Conservation (phyloP, 2,888 invertebrate species). For the Rhagonycha lutea region DNA sequence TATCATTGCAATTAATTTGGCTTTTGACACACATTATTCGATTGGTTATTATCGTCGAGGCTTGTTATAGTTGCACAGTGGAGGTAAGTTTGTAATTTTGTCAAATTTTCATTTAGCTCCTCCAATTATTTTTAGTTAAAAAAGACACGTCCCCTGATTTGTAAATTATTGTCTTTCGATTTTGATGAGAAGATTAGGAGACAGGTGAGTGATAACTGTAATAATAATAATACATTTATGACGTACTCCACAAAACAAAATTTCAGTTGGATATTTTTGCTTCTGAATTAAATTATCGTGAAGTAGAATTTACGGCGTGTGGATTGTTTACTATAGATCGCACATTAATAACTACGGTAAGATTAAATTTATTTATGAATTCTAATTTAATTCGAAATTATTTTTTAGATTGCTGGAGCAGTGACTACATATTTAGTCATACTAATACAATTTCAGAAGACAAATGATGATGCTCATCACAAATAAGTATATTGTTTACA, state of each 20-base stretch:
- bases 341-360: slow-evolving; percentile 60
- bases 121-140: slow-evolving; percentile 39
- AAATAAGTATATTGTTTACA: neutral
- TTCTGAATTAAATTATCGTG: slow-evolving; percentile 50
- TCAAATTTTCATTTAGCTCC: neutral
- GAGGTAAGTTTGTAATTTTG: slow-evolving; percentile 50
- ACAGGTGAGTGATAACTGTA: slow-evolving; percentile 3
- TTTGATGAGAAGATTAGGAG: slow-evolving; percentile 8
- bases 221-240: neutral
- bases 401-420: slow-evolving; percentile 56
- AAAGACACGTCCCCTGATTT: slow-evolving; percentile 8
- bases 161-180: slow-evolving; percentile 20
- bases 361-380: slow-evolving; percentile 14
- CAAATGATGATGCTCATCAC: neutral
- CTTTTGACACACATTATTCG: slow-evolving; percentile 56
- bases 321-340: slow-evolving; percentile 60
- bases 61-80: slow-evolving; percentile 56
- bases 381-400: neutral
- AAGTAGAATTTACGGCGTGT: slow-evolving; percentile 58
- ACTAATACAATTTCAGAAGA: slow-evolving; percentile 56
- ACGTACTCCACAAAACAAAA: neutral
- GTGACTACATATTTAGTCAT: slow-evolving; percentile 62
- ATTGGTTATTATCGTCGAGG: slow-evolving; percentile 60
- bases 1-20: slow-evolving; percentile 58
- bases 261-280: slow-evolving; percentile 51